phyloP scores from a whole-genome alignment of 1,140 invertebrate species.

The Heterodera carotae region DNA sequence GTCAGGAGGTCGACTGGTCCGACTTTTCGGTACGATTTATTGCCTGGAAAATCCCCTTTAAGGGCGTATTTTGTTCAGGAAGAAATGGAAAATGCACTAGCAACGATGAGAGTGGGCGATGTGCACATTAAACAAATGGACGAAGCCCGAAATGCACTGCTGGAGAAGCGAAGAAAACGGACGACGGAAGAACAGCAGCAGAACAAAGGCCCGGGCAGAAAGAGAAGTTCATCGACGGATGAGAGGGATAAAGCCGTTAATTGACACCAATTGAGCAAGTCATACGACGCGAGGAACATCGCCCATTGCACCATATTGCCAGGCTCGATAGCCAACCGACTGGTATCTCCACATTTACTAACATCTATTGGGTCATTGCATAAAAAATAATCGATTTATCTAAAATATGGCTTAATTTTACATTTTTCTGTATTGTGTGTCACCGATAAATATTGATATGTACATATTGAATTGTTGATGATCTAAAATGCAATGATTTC shows the following conservation, averaged over 20 bases:
- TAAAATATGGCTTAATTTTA: no score
- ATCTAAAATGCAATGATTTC: no score
- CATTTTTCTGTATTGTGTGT: no score
- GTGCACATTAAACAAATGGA: slow-evolving; percentile 62
- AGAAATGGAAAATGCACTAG: slow-evolving; percentile 94
- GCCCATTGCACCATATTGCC: no score
- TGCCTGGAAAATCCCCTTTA: no score
- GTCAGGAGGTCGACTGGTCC: slow-evolving; percentile 87
- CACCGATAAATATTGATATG: no score
- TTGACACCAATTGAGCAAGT: no score
- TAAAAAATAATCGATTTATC: no score
- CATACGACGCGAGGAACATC: no score
- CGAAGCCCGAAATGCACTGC: slow-evolving; percentile 57
- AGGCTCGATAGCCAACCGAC: no score
- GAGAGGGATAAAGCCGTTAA: background rate
- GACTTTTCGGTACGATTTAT: slow-evolving; percentile 82
- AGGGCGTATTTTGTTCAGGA: no score
- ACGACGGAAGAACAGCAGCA: background rate
- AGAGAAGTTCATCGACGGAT: background rate
- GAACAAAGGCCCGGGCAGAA: background rate
- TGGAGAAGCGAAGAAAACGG: slow-evolving; percentile 50
- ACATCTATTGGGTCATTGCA: background rate
- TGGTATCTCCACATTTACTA: background rate
- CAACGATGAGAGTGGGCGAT: slow-evolving; percentile 90
- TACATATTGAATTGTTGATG: no score